Conservation (phyloP, 1,140 invertebrate genomes). For the Lepidostoma basale region DNA sequence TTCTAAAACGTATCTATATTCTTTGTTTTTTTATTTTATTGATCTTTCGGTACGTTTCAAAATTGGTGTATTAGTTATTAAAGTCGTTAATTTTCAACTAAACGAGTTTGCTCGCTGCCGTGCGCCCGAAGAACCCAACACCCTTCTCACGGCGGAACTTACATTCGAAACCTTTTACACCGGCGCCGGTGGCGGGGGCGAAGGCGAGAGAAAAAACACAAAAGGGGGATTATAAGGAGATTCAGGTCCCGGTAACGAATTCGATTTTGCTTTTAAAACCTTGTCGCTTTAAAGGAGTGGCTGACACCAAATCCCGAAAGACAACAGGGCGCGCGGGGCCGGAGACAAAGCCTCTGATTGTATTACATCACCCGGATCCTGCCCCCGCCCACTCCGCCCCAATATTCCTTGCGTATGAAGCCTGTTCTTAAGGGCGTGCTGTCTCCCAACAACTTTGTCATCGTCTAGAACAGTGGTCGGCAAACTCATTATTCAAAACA, state of each 20-base stretch:
- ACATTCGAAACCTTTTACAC: constrained; percentile 9
- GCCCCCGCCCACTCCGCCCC: not conserved
- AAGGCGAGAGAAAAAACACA: constrained; percentile 15
- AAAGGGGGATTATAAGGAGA: constrained; percentile 20
- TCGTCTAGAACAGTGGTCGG: too few species aligned
- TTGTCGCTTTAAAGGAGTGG: constrained; percentile 39
- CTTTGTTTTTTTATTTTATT: too few species aligned
- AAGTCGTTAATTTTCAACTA: too few species aligned
- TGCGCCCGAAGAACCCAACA: not conserved
- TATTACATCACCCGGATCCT: constrained; percentile 30
- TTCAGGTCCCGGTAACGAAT: constrained; percentile 39
- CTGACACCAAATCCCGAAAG: constrained; percentile 44
- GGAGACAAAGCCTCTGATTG: constrained; percentile 45
- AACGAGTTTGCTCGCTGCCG: too few species aligned
- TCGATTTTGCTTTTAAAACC: constrained; percentile 45
- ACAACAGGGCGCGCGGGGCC: constrained; percentile 34
- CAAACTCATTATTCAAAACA: too few species aligned
- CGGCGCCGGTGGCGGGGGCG: not conserved
- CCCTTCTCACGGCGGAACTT: constrained; percentile 4
- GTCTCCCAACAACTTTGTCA: constrained; percentile 6
- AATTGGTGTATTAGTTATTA: too few species aligned
- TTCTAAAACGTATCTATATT: too few species aligned
- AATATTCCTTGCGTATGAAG: not conserved
- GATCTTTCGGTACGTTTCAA: too few species aligned
- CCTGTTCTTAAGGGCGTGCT: constrained; percentile 4